Evolutionary conservation across 2,113 vertebrate species (phyloP), one percentile per base, ranked within the genome.

Genomic region (Setophaga petechia): DNA sequence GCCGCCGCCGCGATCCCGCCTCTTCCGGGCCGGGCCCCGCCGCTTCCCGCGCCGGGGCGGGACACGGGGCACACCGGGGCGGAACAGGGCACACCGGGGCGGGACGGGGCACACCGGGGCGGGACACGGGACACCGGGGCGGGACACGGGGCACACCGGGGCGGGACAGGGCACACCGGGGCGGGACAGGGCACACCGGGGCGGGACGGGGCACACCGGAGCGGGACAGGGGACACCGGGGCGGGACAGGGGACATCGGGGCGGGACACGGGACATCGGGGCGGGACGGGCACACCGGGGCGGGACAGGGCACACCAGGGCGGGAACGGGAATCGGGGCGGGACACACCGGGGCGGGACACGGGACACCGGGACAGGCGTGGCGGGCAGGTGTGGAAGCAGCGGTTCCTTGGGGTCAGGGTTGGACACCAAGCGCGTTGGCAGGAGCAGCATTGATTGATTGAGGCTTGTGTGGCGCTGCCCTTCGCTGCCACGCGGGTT

Each of bases 331-430:
- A 21, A 33, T 3, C 28, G 22, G 35, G 37, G 49, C 18, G 25
- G 57, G 43, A 15, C 20, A 49, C 39, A 27, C 16, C 10, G 31
- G 41, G 14, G 14, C 2, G 25, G 44, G 19, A 20, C 44, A 20
- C 10, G 44, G 46, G 9, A 21, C 44, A 46, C 44, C 44, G 44
- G 44, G 44, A 19, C 19, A 41, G 41, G 41, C 14, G 19, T 20
- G 44, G 16, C 2, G 3, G 27, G 20, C 19, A 2, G 41, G 1
- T 12, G 4, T 2, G n/a, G 12, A 6, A 10, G 4, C 33, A 35
- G 72, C 52, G 6, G 1, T 23, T 39, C 8, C 27, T 33, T 2
- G 12, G 0, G 2, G 2, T 6, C 2, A 1, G 52, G 10, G 1
- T 2, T 46, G 43, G 20, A 0, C 2, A 7, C 35, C 4, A 23